Evolutionary conservation across 1,140 invertebrate genomes (phyloP), one percentile per base, ranked within the genome.

Genomic region (Vanessa atalanta): DNA sequence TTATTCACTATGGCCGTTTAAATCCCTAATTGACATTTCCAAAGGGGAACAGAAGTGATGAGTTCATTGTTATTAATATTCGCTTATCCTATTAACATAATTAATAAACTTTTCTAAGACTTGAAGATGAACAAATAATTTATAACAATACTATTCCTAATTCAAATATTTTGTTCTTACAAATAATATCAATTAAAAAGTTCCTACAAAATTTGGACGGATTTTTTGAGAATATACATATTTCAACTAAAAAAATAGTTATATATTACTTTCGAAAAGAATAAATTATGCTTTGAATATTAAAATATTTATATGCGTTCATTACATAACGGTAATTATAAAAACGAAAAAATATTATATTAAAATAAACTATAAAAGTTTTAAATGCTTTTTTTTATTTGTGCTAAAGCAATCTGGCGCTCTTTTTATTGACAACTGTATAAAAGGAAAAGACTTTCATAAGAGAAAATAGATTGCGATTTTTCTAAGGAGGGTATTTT

Each of bases 391-490:
- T 85, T 82, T 43, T 85, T 82, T 43, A 9, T 43, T 80, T 74
- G 78, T 71, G 79, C 70, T 75, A 81, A 80, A 82, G 69, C 72
- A 83, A 81, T 85, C 75, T 74, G 72, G 75, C 72, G 78, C 79
- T 78, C 78, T 79, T 82, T 81, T 84, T 89, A 88, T 88, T 86
- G 88, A 86, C 83, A 88, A 88, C 84, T 88, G 87, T 79, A 83
- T 87, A 85, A 88, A 82, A 82, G 79, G 78, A 80, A 87, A 86
- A 88, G 82, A 87, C 81, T 87, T 89, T 84, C 79, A 85, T 89
- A 83, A 79, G 76, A 73, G 82, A 77, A 89, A 89, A 89, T 89
- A 87, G 86, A 88, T 86, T 84, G 84, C 81, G 78, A 86, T 88
- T 88, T 90, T 88, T 82, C 81, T 86, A 77, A 51, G 65, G 75